Evolutionary conservation across 2,113 vertebrate genomes (phyloP).

Genomic region (Mastomys natalensis): DNA sequence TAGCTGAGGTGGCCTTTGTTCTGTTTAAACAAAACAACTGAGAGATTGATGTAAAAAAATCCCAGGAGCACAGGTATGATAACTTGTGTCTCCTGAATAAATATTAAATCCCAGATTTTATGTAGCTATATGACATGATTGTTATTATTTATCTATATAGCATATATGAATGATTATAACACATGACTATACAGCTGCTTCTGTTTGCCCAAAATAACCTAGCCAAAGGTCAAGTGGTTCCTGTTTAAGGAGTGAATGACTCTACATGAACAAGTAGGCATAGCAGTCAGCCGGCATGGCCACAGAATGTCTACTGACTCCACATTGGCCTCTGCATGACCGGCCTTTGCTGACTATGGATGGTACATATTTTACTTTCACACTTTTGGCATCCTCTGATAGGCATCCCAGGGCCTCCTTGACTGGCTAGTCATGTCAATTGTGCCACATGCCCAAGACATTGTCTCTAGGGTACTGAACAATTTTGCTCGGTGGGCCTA

Average conservation of each 20-base stretch:
- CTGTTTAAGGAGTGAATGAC: neutral
- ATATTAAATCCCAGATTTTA: neutral
- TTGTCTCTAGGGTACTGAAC: neutral
- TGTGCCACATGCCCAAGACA: accelerated
- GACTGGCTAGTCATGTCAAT: accelerated
- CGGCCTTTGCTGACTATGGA: neutral
- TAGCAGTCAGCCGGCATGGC: neutral
- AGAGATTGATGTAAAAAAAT: constrained; percentile 28
- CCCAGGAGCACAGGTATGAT: neutral
- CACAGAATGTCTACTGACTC: neutral
- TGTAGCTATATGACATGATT: neutral
- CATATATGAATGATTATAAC: neutral
- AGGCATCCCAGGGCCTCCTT: neutral
- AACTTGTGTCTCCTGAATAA: neutral
- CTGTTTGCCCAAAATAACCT: constrained; percentile 10
- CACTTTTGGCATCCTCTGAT: neutral
- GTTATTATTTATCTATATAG: too few relatives aligned
- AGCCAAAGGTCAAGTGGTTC: neutral
- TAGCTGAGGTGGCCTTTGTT: neutral
- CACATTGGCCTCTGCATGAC: accelerated
- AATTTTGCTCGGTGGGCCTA: neutral
- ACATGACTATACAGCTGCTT: neutral
- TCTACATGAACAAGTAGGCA: neutral
- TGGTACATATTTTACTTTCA: neutral
- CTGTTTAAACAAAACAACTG: neutral